Evolutionary conservation across 2,113 vertebrate genomes (phyloP).

Genomic region (Crotalus helleri): DNA sequence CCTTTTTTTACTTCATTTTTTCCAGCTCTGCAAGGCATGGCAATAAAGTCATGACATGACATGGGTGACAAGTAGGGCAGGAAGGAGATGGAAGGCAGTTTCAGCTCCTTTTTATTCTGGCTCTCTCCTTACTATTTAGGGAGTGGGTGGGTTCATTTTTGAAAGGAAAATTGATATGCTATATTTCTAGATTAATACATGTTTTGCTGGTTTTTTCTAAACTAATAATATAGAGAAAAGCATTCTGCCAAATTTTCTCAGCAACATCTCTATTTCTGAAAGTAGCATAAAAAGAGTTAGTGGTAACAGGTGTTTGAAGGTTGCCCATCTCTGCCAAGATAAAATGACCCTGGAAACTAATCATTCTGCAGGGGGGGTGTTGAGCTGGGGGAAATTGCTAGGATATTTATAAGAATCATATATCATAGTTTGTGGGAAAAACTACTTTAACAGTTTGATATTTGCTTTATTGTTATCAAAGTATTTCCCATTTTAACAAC

Average conservation of each 20-base stretch:
- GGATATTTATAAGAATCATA: not conserved
- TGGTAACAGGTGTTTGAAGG: not conserved
- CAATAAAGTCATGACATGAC: not conserved
- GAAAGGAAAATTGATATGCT: not conserved
- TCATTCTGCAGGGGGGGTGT: not conserved
- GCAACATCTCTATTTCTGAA: not conserved
- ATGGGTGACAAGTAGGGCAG: not conserved
- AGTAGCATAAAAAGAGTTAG: not conserved
- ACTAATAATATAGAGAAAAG: not conserved
- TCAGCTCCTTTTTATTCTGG: not conserved
- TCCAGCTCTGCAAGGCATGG: not conserved
- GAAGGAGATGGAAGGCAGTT: not conserved
- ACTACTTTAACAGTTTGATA: not conserved
- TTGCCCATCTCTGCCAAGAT: not conserved
- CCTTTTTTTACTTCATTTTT: not conserved
- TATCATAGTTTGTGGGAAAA: not conserved
- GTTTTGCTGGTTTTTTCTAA: not conserved
- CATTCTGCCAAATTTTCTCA: not conserved
- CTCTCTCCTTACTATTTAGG: not conserved
- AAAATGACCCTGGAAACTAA: too few relatives aligned
- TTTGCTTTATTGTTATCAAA: not conserved
- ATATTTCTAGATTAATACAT: not conserved
- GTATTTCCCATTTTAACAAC: not conserved
- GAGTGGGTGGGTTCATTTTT: not conserved
- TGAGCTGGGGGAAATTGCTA: not conserved